Base-by-base conservation (phyloP, 64 coral and sea anemone species). In the Pocillopora damicornis region DNA sequence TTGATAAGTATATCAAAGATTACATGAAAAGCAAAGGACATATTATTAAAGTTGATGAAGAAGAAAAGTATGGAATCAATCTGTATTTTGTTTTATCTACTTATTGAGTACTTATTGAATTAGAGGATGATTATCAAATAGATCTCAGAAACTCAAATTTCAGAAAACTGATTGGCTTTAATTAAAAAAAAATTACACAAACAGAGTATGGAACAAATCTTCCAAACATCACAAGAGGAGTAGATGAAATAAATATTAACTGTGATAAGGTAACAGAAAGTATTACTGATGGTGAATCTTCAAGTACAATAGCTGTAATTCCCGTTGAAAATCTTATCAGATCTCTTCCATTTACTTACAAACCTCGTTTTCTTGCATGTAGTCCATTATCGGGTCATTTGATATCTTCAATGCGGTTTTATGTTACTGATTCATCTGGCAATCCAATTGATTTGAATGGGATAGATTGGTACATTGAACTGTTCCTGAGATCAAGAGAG, bases 61-160 rank as follows among this genome's bases (percentile, higher is more conserved):
- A 86, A 0, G 58, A 82, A 9, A 7, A 1, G 20, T 73, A 18
- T 51, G 1, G 18, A 18, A 58, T 87, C 1, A 87, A 26, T 26
- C 23, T 79, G 35, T 1, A 0, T 9, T 88, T 79, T 7, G 15
- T 77, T 61, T 64, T 77, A 11, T 66, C 60, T 16, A 88, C 59
- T 2, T 77, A 78, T 17, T 65, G 79, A 78, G 59, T 67, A 16
- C 2, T 88, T 2, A 79, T 88, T 22, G 4, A 88, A 68, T 3
- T 87, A n/a, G 38, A 10, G 1, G 73, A 88, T 34, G 22, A 79
- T 35, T 63, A 78, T n/a, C 25, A 88, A 15, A 1, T 88, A 61
- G 37, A 58, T 80, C 25, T 80, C 15, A 80, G 78, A 80, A 63
- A 80, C 20, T 18, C 35, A 36, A 79, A 88, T 64, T 88, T 65